Conservation (phyloP, 2,113 vertebrate species). For the Marmota flaviventris region DNA sequence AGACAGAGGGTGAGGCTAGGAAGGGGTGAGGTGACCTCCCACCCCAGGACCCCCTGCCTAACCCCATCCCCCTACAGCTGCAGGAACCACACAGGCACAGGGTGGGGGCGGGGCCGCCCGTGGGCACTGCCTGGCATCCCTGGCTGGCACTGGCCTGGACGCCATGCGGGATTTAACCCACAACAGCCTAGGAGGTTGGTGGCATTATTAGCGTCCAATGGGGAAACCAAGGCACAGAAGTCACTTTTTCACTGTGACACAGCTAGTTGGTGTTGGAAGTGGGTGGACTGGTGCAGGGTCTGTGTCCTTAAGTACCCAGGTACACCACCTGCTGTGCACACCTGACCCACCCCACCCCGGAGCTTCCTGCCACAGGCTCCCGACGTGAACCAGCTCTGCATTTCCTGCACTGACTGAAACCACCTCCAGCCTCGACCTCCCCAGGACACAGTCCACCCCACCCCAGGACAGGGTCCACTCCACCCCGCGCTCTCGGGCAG, state of each 20-base stretch:
- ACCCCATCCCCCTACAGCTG: background rate
- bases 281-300: background rate
- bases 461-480: no score
- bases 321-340: fast-evolving
- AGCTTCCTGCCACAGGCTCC: background rate
- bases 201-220: background rate
- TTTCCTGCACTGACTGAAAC: background rate
- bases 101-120: no score
- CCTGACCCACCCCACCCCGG: fast-evolving
- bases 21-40: background rate
- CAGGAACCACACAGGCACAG: background rate
- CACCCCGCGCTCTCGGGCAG: background rate
- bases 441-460: background rate
- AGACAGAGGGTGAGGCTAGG: background rate
- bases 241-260: background rate
- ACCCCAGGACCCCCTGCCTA: background rate
- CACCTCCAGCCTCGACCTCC: no score
- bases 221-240: conserved; percentile 49
- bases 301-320: background rate
- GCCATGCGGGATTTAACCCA: background rate
- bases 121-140: background rate
- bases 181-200: background rate
- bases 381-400: no score
- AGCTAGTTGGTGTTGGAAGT: background rate
- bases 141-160: background rate